Conservation (phyloP, 2,797 vertebrate species). For the Psittacula derbiana region DNA sequence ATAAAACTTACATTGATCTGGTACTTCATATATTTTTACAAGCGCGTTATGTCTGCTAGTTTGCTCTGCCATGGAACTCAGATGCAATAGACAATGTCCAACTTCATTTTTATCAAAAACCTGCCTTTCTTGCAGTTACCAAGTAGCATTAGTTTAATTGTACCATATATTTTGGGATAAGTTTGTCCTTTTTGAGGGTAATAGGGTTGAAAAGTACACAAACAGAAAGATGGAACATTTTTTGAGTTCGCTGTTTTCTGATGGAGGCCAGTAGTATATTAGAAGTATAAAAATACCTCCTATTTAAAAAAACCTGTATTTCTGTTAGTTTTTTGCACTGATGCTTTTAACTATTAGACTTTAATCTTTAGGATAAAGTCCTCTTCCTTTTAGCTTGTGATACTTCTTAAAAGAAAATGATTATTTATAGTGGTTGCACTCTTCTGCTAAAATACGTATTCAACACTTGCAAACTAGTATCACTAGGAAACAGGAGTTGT, state of each 20-base stretch:
- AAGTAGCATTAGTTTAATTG: not conserved
- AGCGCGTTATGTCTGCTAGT: not conserved
- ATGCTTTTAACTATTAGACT: not conserved
- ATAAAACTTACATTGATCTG: not conserved
- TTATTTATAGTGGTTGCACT: conserved; percentile 6
- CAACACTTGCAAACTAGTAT: conserved; percentile 2
- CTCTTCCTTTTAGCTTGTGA: not conserved
- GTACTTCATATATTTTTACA: not conserved
- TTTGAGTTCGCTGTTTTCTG: not conserved
- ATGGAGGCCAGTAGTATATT: not conserved
- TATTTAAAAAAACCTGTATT: not conserved
- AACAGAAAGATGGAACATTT: not conserved
- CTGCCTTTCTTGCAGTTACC: not conserved
- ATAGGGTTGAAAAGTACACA: not conserved
- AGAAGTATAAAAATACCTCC: not conserved
- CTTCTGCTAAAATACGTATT: not conserved
- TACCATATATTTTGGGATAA: not conserved
- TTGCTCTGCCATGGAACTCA: not conserved
- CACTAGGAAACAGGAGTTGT: conserved; percentile 9
- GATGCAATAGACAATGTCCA: not conserved
- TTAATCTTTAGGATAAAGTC: not conserved
- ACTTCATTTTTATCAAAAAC: not conserved
- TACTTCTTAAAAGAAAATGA: not conserved
- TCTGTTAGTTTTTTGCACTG: not conserved
- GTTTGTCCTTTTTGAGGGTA: not conserved